Percentiles rank a stretch among this genome's conserved stretches.
These are phyloP conservation scores for Cenopis cana DNA, from an alignment of 2,888 invertebrate genomes.

Conservation along the genomic window DNA sequence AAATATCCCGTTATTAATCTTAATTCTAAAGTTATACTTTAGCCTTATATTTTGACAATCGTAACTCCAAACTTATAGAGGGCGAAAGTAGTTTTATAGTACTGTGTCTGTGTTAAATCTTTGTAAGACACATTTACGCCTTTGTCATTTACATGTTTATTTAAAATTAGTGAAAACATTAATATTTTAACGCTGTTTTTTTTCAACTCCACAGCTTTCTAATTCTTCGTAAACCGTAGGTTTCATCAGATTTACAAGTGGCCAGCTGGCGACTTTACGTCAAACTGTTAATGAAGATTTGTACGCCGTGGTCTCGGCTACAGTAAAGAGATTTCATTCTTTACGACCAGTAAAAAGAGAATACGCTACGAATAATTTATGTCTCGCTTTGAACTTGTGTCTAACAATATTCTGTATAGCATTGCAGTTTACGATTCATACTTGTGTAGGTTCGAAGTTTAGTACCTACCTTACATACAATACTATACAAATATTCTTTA, in stretches of 20 bases:
- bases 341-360: slow-evolving; percentile 65
- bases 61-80: no score
- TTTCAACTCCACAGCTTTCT: slow-evolving; percentile 45
- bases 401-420: slow-evolving; percentile 3
- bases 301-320: slow-evolving; percentile 69
- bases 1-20: no score
- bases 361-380: slow-evolving; percentile 66
- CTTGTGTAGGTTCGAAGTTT: background rate
- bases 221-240: slow-evolving; percentile 54
- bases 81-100: no score
- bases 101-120: no score
- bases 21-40: no score
- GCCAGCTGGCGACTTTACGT: slow-evolving; percentile 74
- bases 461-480: background rate
- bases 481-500: no score
- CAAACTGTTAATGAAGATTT: slow-evolving; percentile 79
- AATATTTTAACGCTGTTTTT: no score
- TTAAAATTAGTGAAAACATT: no score
- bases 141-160: no score
- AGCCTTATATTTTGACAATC: no score
- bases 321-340: slow-evolving; percentile 64
- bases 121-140: no score
- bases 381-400: slow-evolving; percentile 65
- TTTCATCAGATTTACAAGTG: slow-evolving; percentile 65
- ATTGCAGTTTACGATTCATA: slow-evolving; percentile 1